Percentiles rank a stretch among this genome's conserved stretches.
phyloP scores from a whole-genome alignment of 2,888 invertebrate genomes.

The Acanthopleura granulata region DNA sequence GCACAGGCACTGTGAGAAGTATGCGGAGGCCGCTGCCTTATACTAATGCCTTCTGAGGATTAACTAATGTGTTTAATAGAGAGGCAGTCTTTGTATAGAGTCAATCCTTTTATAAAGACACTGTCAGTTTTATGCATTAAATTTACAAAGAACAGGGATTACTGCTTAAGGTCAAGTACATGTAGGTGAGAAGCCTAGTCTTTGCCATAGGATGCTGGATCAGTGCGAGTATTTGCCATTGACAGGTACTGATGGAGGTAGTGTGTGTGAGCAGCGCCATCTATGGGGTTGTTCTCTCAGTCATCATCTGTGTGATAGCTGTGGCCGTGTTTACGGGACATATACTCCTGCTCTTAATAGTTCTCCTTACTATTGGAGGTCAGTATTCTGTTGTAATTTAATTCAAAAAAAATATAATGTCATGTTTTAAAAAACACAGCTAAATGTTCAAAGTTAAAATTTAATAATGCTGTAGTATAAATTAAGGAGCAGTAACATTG shows the following conservation, averaged over 20 bases:
- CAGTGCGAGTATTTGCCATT: too few relatives aligned
- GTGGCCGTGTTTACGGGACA: slow-evolving; percentile 65
- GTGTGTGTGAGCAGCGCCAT: slow-evolving; percentile 65
- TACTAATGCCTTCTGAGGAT: too few relatives aligned
- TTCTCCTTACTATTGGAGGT: slow-evolving; percentile 59
- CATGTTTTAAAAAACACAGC: not conserved
- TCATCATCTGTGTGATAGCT: slow-evolving; percentile 61
- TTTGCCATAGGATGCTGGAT: too few relatives aligned
- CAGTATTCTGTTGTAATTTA: slow-evolving; percentile 21
- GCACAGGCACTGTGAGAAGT: too few relatives aligned
- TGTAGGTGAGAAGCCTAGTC: too few relatives aligned
- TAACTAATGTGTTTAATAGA: too few relatives aligned
- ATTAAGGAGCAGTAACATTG: not conserved
- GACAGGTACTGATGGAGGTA: slow-evolving; percentile 63
- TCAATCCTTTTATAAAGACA: too few relatives aligned
- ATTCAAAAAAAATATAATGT: not conserved
- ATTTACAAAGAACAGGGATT: too few relatives aligned
- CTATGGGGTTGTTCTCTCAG: slow-evolving; percentile 61
- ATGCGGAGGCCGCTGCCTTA: too few relatives aligned
- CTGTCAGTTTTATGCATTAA: too few relatives aligned
- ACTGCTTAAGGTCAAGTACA: too few relatives aligned
- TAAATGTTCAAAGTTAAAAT: not conserved
- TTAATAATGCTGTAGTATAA: not conserved
- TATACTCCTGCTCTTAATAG: slow-evolving; percentile 50
- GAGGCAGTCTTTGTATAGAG: too few relatives aligned